phyloP scores from a whole-genome alignment of 2,888 invertebrate genomes.

The Tenthredo notha region DNA sequence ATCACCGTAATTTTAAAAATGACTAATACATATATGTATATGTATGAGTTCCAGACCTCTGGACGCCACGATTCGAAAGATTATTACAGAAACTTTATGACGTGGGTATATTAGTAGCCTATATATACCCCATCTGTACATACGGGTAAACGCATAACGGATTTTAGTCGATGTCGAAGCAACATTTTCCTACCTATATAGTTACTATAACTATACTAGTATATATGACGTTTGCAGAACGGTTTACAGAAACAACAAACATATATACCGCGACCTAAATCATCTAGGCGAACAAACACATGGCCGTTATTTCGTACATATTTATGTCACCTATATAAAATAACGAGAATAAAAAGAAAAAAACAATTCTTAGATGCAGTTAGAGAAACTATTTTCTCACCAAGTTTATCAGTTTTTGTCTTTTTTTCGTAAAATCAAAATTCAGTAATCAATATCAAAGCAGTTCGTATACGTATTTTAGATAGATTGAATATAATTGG shows the following conservation, averaged over 20 bases:
- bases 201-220: not conserved
- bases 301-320: not conserved
- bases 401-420: not conserved
- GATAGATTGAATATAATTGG: too few species aligned
- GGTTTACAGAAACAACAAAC: not conserved
- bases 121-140: not conserved
- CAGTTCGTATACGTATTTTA: too few species aligned
- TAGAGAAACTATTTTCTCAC: not conserved
- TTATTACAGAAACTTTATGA: not conserved
- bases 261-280: not conserved
- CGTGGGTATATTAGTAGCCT: not conserved
- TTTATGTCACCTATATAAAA: not conserved
- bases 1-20: too few species aligned
- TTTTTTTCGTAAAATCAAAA: not conserved
- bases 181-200: not conserved
- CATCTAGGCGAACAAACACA: not conserved
- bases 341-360: not conserved
- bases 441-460: too few species aligned
- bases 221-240: not conserved
- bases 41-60: not conserved
- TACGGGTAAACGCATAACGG: not conserved
- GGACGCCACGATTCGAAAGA: constrained; percentile 13
- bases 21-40: not conserved
- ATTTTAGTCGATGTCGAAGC: not conserved
- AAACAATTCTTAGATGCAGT: not conserved